Conservation (phyloP, 2,888 invertebrate species). For the Perdita meconis region DNA sequence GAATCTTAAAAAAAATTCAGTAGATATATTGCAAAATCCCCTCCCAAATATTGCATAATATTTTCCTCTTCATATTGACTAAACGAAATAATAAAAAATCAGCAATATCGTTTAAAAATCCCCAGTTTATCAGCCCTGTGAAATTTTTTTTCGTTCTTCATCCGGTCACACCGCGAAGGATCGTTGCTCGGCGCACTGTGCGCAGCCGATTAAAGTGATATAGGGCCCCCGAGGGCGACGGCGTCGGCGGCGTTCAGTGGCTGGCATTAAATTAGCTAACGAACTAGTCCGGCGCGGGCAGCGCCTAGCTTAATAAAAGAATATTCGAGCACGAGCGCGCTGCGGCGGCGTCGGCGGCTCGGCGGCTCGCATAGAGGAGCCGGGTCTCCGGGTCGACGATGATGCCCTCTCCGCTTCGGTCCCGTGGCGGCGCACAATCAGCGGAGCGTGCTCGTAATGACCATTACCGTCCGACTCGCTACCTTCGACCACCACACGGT, state of each 20-base stretch:
- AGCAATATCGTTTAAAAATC: too few relatives aligned
- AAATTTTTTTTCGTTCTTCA: too few relatives aligned
- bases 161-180: conserved; percentile 8
- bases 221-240: conserved; percentile 43
- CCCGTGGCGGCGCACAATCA: conserved; percentile 83
- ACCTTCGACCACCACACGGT: conserved; percentile 79
- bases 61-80: too few relatives aligned
- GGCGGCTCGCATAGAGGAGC: conserved; percentile 55
- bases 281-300: conserved; percentile 75
- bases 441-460: conserved; percentile 84
- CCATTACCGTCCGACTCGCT: conserved; percentile 82
- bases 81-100: too few relatives aligned
- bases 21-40: too few relatives aligned
- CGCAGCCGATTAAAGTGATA: conserved; percentile 65
- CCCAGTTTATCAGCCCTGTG: too few relatives aligned
- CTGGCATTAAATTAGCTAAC: conserved; percentile 80
- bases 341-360: too few relatives aligned
- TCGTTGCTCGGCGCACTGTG: conserved; percentile 42
- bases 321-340: conserved; percentile 68
- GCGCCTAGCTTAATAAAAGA: conserved; percentile 79
- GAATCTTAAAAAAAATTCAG: too few relatives aligned
- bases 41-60: too few relatives aligned
- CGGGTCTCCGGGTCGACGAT: conserved; percentile 84
- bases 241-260: conserved; percentile 66
- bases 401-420: conserved; percentile 81